Evolutionary conservation across 1,140 invertebrate genomes (phyloP).

Genomic region (Diabrotica undecimpunctata): DNA sequence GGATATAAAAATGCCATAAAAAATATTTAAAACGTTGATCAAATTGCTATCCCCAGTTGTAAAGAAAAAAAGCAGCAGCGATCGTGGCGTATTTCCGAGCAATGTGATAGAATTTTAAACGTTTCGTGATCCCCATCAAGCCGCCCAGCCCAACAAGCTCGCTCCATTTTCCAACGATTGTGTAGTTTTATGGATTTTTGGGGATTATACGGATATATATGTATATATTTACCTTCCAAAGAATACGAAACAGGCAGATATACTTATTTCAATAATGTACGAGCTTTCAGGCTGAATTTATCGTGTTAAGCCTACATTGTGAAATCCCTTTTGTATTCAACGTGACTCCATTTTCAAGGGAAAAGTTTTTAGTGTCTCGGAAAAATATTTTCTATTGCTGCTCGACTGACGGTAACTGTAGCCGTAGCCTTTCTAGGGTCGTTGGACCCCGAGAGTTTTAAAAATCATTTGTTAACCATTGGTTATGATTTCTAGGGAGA

Average conservation of each 20-base stretch:
- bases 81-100: not conserved
- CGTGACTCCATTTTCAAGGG: not conserved
- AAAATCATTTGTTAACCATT: too few relatives aligned
- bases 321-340: slow-evolving; percentile 6
- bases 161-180: not conserved
- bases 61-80: not conserved
- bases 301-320: slow-evolving; percentile 10
- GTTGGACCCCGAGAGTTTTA: too few relatives aligned
- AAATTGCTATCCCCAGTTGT: not conserved
- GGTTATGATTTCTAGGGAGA: too few relatives aligned
- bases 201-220: slow-evolving; percentile 3
- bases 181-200: slow-evolving; percentile 10
- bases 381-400: slow-evolving; percentile 4
- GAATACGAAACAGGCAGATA: slow-evolving; percentile 7
- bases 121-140: not conserved
- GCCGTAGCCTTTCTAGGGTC: too few relatives aligned
- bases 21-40: not conserved
- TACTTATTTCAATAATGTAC: slow-evolving; percentile 17
- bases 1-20: not conserved
- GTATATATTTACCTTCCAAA: slow-evolving; percentile 9
- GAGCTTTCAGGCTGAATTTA: slow-evolving; percentile 15
- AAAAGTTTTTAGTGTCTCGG: slow-evolving; percentile 9
- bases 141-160: not conserved
- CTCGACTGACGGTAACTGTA: too few relatives aligned
- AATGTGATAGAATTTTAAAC: slow-evolving; percentile 3